Evolutionary conservation across 2,888 invertebrate genomes (phyloP), one percentile per base, ranked within the genome.

Genomic region (Resseliella maxima): DNA sequence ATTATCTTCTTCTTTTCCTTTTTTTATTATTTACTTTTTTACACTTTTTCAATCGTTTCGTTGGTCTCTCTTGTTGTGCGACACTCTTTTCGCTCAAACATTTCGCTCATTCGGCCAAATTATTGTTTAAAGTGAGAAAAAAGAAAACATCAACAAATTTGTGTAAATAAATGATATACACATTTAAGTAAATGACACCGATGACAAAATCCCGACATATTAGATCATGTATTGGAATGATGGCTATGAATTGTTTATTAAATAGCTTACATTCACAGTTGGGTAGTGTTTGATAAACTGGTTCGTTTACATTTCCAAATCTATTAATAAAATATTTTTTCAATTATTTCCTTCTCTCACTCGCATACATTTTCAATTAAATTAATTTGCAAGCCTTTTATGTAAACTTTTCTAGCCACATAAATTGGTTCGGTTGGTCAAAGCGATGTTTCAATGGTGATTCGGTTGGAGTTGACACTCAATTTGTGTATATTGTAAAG

Each of bases 1-100:
- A 83, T 83, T 83, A n/a, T 83, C 38, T 83, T 83, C 83, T 83
- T 83, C 83, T 83, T 83, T 41, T 50, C 64, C 12, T 41, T 41
- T 64, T 64, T 64, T 31, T 64, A 41, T 41, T 72, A 72, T 72
- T 72, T 35, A 18, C 38, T 38, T 83, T 83, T 38, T 83, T 38
- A 38, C 24, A n/a, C 38, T 38, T 24, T 38, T 83, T 83, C 36
- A 83, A 83, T 83, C n/a, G 1, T 38, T n/a, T 12, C n/a, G 10
- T 38, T 1, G 38, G 2, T 38, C 38, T 38, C 21, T 83, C 38
- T n/a, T 24, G 83, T 21, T 36, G 72, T 38, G n/a, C 1, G n/a
- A 15, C 36, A n/a, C 59, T 59, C 24, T 59, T 3, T 38, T 21
- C 83, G 0, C 36, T 72, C n/a, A 38, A n/a, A 1, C 38, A 31